A percentile compares a stretch with the other conserved stretches of the same genome.
These are phyloP conservation scores for Epizoanthus scotinus DNA, from an alignment of 92 coral and sea anemone species.

Conservation along the genomic window DNA sequence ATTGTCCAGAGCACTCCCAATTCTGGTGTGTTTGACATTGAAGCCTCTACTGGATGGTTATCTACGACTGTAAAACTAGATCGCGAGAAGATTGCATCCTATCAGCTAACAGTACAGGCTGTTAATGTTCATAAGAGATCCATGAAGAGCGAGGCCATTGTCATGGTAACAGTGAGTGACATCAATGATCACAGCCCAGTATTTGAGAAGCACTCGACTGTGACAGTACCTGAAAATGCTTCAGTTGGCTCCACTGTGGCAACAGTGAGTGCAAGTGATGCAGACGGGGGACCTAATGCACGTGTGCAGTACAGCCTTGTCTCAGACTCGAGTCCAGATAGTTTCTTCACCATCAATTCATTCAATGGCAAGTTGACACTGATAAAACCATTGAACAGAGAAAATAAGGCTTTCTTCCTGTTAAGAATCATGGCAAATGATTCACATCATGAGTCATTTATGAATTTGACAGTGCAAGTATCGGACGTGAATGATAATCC, in stretches of 20 bases:
- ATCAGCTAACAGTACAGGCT: constrained; percentile 74
- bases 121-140: constrained; percentile 71
- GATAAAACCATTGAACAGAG: constrained; percentile 68
- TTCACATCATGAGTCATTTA: constrained; percentile 54
- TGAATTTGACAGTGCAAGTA: constrained; percentile 60
- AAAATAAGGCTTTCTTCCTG: constrained; percentile 53
- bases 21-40: constrained; percentile 60
- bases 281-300: constrained; percentile 58
- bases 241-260: constrained; percentile 59
- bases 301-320: constrained; percentile 58
- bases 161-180: constrained; percentile 73
- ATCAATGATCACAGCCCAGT: constrained; percentile 85
- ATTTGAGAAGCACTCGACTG: constrained; percentile 59
- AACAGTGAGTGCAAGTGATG: constrained; percentile 67
- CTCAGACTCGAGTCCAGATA: constrained; percentile 55
- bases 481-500: constrained; percentile 88
- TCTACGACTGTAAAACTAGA: constrained; percentile 71
- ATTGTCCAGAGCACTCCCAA: constrained; percentile 50
- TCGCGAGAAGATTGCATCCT: constrained; percentile 69
- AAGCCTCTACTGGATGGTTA: constrained; percentile 68
- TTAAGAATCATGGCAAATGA: constrained; percentile 73
- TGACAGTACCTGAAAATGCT: constrained; percentile 75
- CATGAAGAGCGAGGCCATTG: constrained; percentile 67
- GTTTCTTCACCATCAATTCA: constrained; percentile 58
- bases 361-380: constrained; percentile 70